Percentiles rank a stretch among this genome's conserved stretches.
Conservation (phyloP, 2,888 invertebrate genomes). For the Drosophila peninsularis region DNA sequence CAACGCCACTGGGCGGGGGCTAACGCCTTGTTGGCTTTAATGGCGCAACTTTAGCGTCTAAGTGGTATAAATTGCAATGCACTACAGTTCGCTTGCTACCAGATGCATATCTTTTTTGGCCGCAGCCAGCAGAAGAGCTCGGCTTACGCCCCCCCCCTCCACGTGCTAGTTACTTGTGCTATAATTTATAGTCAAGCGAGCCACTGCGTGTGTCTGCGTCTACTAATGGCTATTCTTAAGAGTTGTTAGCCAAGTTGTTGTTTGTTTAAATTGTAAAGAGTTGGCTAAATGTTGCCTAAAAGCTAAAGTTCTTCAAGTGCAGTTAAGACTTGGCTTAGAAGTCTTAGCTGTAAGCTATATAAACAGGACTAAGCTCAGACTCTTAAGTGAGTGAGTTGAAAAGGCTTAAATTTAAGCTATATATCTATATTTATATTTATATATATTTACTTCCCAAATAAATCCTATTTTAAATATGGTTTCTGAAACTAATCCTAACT, state of each 20-base stretch:
- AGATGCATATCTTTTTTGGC: constrained; percentile 60
- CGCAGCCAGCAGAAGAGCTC: background rate
- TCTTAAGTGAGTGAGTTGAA: no score
- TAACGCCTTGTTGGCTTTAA: constrained; percentile 74
- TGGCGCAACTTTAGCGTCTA: constrained; percentile 72
- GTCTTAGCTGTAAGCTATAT: background rate
- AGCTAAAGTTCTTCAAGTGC: constrained; percentile 2
- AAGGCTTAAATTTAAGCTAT: no score
- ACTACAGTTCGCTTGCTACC: constrained; percentile 40
- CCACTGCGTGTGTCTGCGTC: background rate
- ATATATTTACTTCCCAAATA: background rate
- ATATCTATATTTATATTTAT: no score
- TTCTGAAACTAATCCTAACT: background rate
- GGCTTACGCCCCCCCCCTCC: constrained; percentile 15
- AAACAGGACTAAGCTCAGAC: background rate
- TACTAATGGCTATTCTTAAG: constrained; percentile 12
- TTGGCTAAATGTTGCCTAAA: background rate
- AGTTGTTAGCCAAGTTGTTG: constrained; percentile 12
- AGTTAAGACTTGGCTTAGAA: background rate
- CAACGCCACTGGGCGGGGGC: constrained; percentile 46
- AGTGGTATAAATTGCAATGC: constrained; percentile 73
- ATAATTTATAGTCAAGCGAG: constrained; percentile 42
- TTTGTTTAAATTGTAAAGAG: background rate
- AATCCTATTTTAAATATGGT: background rate
- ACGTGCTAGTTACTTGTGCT: constrained; percentile 19